Base-by-base conservation (phyloP, 2,888 invertebrate species). In the Poecilus cupreus region DNA sequence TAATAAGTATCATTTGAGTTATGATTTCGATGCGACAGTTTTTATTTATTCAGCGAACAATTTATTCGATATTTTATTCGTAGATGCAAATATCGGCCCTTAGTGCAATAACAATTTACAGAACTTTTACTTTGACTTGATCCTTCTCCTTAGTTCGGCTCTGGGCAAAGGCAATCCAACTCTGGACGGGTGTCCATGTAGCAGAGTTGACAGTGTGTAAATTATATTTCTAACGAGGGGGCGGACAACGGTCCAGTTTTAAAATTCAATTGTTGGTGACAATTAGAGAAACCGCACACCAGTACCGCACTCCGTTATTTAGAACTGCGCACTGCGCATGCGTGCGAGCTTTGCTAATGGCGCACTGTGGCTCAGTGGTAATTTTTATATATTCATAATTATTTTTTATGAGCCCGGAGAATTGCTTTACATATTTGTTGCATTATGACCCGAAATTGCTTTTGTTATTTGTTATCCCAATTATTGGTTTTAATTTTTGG, bases 261-360 rank as follows among this genome's bases (percentile, higher is more conserved):
- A 68, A 68, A 68, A 68, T 68, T 68, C 64, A 68, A 37, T 68
- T 68, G 64, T 37, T 37, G 37, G 64, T 37, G 32, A 68, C 64
- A 68, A 68, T 68, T 68, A 37, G 37, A 60, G 60, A 18, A 22
- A 54, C 54, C 54, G 54, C 22, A 60, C 24, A 10, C 10, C 1
- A 1, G 10, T 3, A 32, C 6, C 32, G 22, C 60, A 60, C 26
- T 60, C 60, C 13, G 60, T 60, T 60, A 54, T 54, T 54, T 54
- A 22, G 1, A 54, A 54, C 13, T 26, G 54, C 54, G 20, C 54
- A 22, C 3, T 10, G 54, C 22, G 8, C 10, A 16, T 11, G 10
- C 22, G 11, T 54, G 54, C 10, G 54, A 1, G 1, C 18, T 54
- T 18, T 54, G 32, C 32, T 32, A 32, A 32, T 32, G 32, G 32